Evolutionary conservation across 1,140 invertebrate genomes (phyloP).

Genomic region (Drosophila pectinifera): DNA sequence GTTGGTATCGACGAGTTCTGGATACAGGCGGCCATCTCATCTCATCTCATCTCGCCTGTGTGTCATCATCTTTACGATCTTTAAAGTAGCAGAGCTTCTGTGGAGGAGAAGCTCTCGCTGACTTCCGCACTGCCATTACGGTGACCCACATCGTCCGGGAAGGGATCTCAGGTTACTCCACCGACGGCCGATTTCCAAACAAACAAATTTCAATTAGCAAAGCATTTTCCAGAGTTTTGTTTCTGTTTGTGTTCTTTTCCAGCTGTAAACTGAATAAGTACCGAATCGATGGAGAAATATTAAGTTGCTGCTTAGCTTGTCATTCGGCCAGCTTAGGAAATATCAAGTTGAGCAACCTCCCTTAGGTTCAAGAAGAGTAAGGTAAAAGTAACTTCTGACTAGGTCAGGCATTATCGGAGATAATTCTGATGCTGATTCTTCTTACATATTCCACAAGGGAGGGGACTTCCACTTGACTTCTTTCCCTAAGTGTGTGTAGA

Average conservation of each 20-base stretch:
- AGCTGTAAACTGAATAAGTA: constrained; percentile 14
- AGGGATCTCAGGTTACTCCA: constrained; percentile 66
- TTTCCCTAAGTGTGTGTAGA: constrained; percentile 4
- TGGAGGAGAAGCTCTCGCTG: constrained; percentile 31
- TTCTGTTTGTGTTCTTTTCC: constrained; percentile 12
- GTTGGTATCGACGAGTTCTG: constrained; percentile 43
- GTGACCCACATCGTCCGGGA: constrained; percentile 37
- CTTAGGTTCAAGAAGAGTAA: background rate
- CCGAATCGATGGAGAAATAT: constrained; percentile 52
- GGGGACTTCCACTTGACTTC: background rate
- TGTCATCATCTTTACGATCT: constrained; percentile 29
- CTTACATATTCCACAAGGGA: background rate
- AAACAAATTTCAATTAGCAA: constrained; percentile 60
- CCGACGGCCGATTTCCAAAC: constrained; percentile 64
- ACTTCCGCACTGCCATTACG: constrained; percentile 58
- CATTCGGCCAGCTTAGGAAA: constrained; percentile 3
- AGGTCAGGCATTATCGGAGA: background rate
- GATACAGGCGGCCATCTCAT: constrained; percentile 48
- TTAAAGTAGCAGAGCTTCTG: constrained; percentile 17
- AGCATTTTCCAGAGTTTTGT: constrained; percentile 61
- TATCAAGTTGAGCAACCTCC: constrained; percentile 6
- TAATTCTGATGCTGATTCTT: background rate
- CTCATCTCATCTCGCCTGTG: constrained; percentile 14
- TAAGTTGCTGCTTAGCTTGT: constrained; percentile 56
- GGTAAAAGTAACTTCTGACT: background rate